phyloP scores from a whole-genome alignment of 2,797 vertebrate species.

The Malacoraja senta region DNA sequence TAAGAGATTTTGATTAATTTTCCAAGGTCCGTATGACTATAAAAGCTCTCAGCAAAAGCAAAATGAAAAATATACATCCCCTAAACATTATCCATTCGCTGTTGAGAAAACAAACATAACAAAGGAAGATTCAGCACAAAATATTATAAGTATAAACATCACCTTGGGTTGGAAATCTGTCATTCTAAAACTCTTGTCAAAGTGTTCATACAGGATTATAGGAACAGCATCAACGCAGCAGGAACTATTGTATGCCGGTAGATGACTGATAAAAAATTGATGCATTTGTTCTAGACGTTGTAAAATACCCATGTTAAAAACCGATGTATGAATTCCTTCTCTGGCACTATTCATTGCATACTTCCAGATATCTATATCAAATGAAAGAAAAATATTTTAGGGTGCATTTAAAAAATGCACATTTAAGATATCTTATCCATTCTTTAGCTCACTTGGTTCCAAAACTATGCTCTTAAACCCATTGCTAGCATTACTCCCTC shows the following conservation, averaged over 20 bases:
- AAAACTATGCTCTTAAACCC: not conserved
- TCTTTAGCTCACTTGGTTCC: not conserved
- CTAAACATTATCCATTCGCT: not conserved
- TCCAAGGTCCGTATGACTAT: not conserved
- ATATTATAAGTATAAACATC: not conserved
- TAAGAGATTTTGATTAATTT: not conserved
- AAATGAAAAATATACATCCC: not conserved
- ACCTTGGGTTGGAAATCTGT: not conserved
- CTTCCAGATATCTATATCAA: slow-evolving; percentile 46
- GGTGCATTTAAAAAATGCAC: slow-evolving; percentile 11
- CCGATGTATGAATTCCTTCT: slow-evolving; percentile 52
- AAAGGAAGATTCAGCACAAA: not conserved
- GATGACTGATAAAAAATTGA: slow-evolving; percentile 59
- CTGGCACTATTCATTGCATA: slow-evolving; percentile 41
- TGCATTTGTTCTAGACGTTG: slow-evolving; percentile 65
- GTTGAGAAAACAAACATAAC: not conserved
- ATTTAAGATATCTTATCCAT: not conserved
- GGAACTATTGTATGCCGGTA: slow-evolving; percentile 58
- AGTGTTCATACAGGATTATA: slow-evolving; percentile 47
- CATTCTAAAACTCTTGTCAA: not conserved
- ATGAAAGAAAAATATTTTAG: slow-evolving; percentile 42
- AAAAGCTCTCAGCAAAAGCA: not conserved
- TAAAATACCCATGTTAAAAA: slow-evolving; percentile 56
- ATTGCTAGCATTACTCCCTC: too few relatives aligned
- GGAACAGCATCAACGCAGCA: slow-evolving; percentile 57